Conservation (phyloP, 2,888 invertebrate genomes). For the Junonia oenone region DNA sequence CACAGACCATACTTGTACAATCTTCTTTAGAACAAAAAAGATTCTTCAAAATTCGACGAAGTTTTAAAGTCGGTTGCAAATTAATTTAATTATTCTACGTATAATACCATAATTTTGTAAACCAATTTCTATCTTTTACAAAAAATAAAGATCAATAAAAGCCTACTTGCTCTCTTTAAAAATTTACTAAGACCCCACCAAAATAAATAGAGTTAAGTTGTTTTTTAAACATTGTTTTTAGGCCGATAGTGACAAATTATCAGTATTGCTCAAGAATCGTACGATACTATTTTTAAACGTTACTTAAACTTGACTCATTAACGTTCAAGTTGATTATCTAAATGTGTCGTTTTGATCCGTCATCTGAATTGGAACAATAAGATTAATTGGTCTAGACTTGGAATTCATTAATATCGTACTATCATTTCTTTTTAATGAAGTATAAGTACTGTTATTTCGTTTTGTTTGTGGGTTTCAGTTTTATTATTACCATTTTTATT, state of each 20-base stretch:
- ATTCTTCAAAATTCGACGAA: no score
- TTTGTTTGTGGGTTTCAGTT: no score
- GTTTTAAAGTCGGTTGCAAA: no score
- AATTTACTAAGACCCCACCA: not conserved
- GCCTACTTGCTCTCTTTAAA: no score
- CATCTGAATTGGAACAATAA: constrained; percentile 7
- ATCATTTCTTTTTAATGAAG: not conserved
- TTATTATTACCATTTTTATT: not conserved
- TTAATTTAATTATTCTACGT: no score
- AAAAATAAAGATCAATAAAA: no score
- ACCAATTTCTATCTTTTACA: no score
- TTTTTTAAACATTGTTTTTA: not conserved
- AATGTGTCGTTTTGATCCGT: not conserved
- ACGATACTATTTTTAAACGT: not conserved
- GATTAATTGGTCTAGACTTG: constrained; percentile 22
- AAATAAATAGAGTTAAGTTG: not conserved
- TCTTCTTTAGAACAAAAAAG: no score
- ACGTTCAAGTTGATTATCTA: not conserved
- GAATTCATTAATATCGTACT: not conserved
- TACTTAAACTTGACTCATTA: not conserved
- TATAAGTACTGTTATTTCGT: not conserved
- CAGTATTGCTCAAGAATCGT: not conserved
- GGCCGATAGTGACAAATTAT: not conserved
- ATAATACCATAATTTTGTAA: no score
- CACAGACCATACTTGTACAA: no score